Conservation (phyloP, 2,797 vertebrate genomes). For the Ptychobarbus kaznakovi region DNA sequence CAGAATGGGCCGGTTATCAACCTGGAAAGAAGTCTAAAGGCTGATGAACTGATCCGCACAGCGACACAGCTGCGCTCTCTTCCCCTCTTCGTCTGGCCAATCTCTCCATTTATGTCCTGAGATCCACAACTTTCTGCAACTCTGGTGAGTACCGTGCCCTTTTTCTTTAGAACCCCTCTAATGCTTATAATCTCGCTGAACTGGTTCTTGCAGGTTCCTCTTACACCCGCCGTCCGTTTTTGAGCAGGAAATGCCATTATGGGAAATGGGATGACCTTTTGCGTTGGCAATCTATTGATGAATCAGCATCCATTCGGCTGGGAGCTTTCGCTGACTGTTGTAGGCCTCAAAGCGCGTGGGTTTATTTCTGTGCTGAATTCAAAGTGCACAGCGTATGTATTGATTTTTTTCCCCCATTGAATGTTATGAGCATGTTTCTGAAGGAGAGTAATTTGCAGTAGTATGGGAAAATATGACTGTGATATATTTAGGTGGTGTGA, state of each 20-base stretch:
- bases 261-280: constrained; percentile 39
- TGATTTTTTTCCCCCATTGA: not conserved
- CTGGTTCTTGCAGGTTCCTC: constrained; percentile 27
- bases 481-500: constrained; percentile 19
- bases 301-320: constrained; percentile 21
- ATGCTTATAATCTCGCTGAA: constrained; percentile 28
- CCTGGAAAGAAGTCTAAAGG: constrained; percentile 76
- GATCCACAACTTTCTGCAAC: constrained; percentile 62
- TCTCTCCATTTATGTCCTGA: constrained; percentile 75
- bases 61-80: constrained; percentile 63
- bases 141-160: constrained; percentile 69
- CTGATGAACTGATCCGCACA: constrained; percentile 73
- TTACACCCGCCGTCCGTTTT: not conserved
- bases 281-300: constrained; percentile 18
- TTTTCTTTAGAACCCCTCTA: constrained; percentile 27
- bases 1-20: constrained; percentile 78
- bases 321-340: not conserved
- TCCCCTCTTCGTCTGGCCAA: constrained; percentile 47
- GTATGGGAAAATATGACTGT: not conserved
- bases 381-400: not conserved
- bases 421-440: constrained; percentile 22
- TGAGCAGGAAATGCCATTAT: constrained; percentile 9
- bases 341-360: not conserved
- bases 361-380: constrained; percentile 30
- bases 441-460: constrained; percentile 15